Evolutionary conservation across 1,140 invertebrate species (phyloP), one percentile per base, ranked within the genome.

Genomic region (Lucilia sericata): DNA sequence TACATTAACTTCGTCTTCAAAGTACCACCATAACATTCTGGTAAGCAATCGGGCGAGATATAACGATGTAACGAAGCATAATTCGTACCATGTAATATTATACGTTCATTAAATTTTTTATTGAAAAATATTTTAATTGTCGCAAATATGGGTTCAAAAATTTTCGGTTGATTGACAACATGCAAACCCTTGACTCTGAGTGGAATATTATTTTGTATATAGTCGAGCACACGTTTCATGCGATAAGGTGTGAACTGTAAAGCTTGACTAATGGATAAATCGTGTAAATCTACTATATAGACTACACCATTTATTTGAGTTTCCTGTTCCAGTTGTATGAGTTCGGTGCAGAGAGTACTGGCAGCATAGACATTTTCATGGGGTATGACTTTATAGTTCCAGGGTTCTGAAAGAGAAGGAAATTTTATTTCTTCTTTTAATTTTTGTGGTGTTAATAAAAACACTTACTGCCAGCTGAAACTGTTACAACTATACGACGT

Each of bases 231-330:
- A 47, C 75, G 75, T 36, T 36, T 36, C 3, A 4, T 36, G 3
- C 36, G 3, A 36, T 36, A 36, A 3, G 36, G 36, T 36, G 2
- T 17, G 36, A 47, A 9, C 5, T 30, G 14, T 2, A 17, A 8
- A 8, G 34, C 2, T 2, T 19, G 75, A n/a, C 30, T 78, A 17
- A 78, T 47, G n/a, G 0, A 13, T n/a, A 42, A 42, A 9, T 7
- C 14, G 7, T 78, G 49, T 10, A 78, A 36, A 78, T 47, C 75
- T 1, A 47, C 2, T n/a, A 78, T 19, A 42, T 42, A 8, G 34
- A 78, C 75, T 9, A 78, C 8, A n/a, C 75, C 75, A n/a, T 75
- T 78, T 42, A 78, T 47, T 42, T 78, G 75, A 3, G 75, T 78
- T n/a, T 78, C 75, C 7, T 42, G 42, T 80, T 80, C 76, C 76